Percentiles rank a stretch among this genome's conserved stretches.
Evolutionary conservation across 2,888 invertebrate species (phyloP).

Genomic region (Polymixis flavicincta): DNA sequence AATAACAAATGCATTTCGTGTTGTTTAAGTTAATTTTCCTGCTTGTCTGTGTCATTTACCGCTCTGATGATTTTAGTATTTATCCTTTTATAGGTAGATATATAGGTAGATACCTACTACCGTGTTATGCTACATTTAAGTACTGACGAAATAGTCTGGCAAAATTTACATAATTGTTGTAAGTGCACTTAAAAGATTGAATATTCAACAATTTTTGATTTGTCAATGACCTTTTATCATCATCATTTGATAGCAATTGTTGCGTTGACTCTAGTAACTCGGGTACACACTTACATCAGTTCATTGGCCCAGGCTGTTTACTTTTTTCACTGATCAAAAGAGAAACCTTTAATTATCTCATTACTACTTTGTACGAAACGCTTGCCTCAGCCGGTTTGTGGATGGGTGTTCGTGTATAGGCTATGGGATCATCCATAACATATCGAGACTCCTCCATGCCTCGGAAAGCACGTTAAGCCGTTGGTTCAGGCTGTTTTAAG

Average conservation of each 20-base stretch:
- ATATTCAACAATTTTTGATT: background rate
- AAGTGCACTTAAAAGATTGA: background rate
- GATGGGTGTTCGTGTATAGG: no score
- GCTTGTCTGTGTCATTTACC: background rate
- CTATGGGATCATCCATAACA: no score
- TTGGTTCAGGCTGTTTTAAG: no score
- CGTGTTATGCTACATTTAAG: background rate
- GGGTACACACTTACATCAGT: slow-evolving; percentile 24
- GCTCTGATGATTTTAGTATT: background rate
- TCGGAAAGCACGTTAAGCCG: no score
- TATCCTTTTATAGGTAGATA: background rate
- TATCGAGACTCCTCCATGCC: no score
- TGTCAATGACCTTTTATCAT: slow-evolving; percentile 22
- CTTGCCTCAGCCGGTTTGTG: no score
- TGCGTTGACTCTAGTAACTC: slow-evolving; percentile 19
- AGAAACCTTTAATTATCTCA: background rate
- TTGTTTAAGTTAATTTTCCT: slow-evolving; percentile 6
- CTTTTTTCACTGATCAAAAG: background rate
- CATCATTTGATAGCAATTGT: slow-evolving; percentile 30
- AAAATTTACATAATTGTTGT: slow-evolving; percentile 1
- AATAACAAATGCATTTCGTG: slow-evolving; percentile 12
- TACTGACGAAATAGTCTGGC: background rate
- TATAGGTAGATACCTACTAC: background rate
- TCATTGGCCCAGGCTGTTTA: slow-evolving; percentile 10
- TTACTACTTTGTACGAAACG: background rate